Evolutionary conservation across 2,888 invertebrate genomes (phyloP).

Genomic region (Phragmatobia fuliginosa): DNA sequence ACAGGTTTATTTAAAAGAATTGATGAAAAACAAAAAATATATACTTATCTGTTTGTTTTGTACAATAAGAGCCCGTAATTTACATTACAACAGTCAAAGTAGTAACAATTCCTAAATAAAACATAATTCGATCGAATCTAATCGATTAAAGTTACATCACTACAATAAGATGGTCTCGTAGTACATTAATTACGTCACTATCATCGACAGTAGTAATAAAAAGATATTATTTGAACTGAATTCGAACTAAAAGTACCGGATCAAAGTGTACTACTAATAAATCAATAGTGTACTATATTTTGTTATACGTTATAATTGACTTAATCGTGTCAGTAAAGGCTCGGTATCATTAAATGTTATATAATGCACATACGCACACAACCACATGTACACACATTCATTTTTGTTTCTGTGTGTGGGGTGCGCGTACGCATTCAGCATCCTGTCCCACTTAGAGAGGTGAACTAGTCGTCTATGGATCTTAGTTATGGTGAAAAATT

Average conservation of each 20-base stretch:
- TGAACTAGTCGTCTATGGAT: constrained; percentile 68
- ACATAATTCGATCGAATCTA: not conserved
- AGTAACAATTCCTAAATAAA: not conserved
- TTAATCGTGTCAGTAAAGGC: constrained; percentile 44
- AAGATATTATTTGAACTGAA: not conserved
- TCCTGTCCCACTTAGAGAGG: constrained; percentile 81
- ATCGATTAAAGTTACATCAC: constrained; percentile 9
- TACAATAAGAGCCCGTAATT: not conserved
- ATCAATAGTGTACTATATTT: constrained; percentile 1
- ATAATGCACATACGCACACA: constrained; percentile 55
- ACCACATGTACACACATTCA: constrained; percentile 17
- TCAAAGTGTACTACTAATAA: constrained; percentile 17
- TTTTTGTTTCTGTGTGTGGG: constrained; percentile 29
- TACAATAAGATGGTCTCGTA: not conserved
- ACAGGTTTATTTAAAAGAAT: too few relatives aligned
- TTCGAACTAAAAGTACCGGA: constrained; percentile 34
- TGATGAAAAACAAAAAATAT: not conserved
- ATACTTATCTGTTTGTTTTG: not conserved
- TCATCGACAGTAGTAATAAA: not conserved
- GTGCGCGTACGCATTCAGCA: constrained; percentile 62
- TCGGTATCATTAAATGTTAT: constrained; percentile 53
- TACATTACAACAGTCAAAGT: not conserved
- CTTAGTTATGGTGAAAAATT: constrained; percentile 49
- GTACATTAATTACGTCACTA: not conserved
- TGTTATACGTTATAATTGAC: constrained; percentile 10